These are phyloP conservation scores for Dione vanillae DNA, from an alignment of 2,888 invertebrate genomes.

Conservation along the genomic window DNA sequence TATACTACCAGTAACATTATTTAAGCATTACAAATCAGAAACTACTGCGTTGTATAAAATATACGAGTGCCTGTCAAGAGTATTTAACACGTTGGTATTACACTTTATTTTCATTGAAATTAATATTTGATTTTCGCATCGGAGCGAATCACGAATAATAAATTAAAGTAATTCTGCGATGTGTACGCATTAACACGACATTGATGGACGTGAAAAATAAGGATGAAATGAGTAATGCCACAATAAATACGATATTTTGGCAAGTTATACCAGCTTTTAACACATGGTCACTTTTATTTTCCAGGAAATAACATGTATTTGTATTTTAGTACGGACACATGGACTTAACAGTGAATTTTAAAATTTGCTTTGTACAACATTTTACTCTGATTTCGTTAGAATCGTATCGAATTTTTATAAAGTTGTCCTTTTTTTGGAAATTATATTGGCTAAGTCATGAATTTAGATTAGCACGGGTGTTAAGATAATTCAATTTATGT, in stretches of 20 bases:
- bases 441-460: not conserved
- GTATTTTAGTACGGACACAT: not conserved
- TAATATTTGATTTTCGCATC: conserved; percentile 73
- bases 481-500: not conserved
- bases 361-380: not conserved
- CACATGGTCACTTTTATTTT: conserved; percentile 9
- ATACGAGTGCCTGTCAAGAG: conserved; percentile 47
- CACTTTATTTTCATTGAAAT: conserved; percentile 67
- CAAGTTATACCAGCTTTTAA: not conserved
- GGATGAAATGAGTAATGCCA: conserved; percentile 27
- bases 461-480: not conserved
- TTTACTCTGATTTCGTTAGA: not conserved
- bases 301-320: not conserved
- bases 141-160: conserved; percentile 50
- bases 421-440: not conserved
- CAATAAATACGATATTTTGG: conserved; percentile 17
- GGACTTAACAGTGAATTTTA: not conserved
- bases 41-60: not conserved
- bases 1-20: not conserved
- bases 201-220: conserved; percentile 48
- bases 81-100: conserved; percentile 62
- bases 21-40: not conserved
- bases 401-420: not conserved
- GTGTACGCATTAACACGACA: conserved; percentile 47
- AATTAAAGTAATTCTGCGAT: conserved; percentile 40